Base-by-base conservation (phyloP, 2,888 invertebrate species). In the Trichogramma evanescens region DNA sequence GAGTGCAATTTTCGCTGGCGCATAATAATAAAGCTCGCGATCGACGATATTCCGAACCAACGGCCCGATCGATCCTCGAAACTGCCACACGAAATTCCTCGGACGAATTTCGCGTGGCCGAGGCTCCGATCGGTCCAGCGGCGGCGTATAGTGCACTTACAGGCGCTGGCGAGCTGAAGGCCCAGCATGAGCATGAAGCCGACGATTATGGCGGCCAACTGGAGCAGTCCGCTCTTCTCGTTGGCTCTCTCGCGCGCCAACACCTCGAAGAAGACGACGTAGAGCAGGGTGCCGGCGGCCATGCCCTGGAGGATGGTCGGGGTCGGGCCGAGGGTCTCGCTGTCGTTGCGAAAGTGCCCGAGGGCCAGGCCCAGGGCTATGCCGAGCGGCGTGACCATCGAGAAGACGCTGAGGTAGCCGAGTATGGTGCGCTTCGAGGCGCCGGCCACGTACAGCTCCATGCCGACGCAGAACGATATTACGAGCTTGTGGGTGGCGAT, bases 251-350 rank as follows among this genome's bases (percentile, higher is more conserved):
- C 89, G 63, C 89, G 81, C 5, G 88, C 87, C 10, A 91, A 80
- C n/a, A 91, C 86, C 77, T 91, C 91, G 77, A 91, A 89, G 78
- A 89, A 89, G 2, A 89, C 89, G 9, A 91, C 88, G 78, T 89
- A 91, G 9, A 91, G 78, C 55, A 91, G 82, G 0, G 91, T 91
- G 5, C 91, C 91, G 54, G 88, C 87, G 0, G 90, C 89, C 80
- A 90, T 82, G 5, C 88, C 89, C 75, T 89, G 88, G 3, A 85
- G 78, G 26, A 84, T 80, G 4, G 83, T 80, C 5, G 82, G 81
- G 0, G 81, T 79, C 0, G 82, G 76, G 3, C 78, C 78, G 5
- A 78, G 71, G 9, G 76, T 76, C 51, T 79, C 80, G 65, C 80
- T 80, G 66, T 77, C 75, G 58, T 73, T 75, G 42, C 74, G 73